Evolutionary conservation across 1,140 invertebrate species (phyloP), one percentile per base, ranked within the genome.

Genomic region (Hesperophylax magnus): DNA sequence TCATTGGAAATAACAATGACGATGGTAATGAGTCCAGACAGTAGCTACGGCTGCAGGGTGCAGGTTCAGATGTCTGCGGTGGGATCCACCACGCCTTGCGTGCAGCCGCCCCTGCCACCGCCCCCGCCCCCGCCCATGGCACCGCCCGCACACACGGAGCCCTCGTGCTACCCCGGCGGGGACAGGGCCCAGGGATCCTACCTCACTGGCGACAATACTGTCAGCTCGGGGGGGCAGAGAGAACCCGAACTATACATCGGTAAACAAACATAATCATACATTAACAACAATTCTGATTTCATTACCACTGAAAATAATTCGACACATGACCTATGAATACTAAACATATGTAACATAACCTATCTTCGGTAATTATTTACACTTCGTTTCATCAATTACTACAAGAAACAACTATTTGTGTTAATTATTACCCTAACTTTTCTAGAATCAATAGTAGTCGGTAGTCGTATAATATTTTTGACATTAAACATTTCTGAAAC

Each of bases 21-120:
- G 86, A 84, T 86, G 87, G 87, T 90, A 86, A 89, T 90, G 88
- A 89, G 88, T 86, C 89, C 89, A 85, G 89, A 90, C 85, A 90
- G 88, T 85, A 90, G 88, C 78, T 90, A 89, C 86, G 77, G 72
- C 54, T 83, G 79, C 75, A 84, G 82, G 77, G 74, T 79, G 78
- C 79, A 81, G 72, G 79, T 80, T 20, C 82, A 84, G 60, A 56
- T 84, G 74, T 63, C 82, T 0, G 74, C 82, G 9, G 82, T 84
- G 71, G 82, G 82, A 31, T 84, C 82, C 47, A 84, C 82, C 14
- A 84, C 82, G 53, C 39, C 82, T 4, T 58, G 82, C 69, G 67
- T 65, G 11, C 39, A 47, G 39, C 39, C 39, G 11, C 39, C 39
- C 39, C 39, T 11, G 39, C 39, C 39, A 0, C 31, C n/a, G 67